Base-by-base conservation (phyloP, 2,888 invertebrate genomes). In the Dicyrtomina minuta region DNA sequence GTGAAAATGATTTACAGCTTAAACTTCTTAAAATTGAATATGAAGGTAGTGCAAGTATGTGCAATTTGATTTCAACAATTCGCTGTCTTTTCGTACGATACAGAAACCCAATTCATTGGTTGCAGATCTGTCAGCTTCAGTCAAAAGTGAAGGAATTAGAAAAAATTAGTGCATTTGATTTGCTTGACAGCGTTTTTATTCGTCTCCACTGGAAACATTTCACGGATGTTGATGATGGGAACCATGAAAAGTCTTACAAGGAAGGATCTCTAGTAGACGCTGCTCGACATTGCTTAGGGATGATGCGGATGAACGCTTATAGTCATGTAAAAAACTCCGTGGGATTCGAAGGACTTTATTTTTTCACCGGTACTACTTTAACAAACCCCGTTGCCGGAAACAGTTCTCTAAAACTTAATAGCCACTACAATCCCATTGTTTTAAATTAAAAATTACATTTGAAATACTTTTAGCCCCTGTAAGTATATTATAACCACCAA, bases 241-340 rank as follows among this genome's bases (percentile, higher is more conserved):
- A 20, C 15, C 3, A 2, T 44, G 41, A 24, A 49, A 20, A 27
- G 27, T 8, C 33, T 8, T 5, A 51, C 15, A 17, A 13, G n/a
- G 8, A 24, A 26, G 17, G 60, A 69, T 33, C 61, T 53, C 58
- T 53, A 15, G 24, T 55, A 13, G 15, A 49, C 15, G 65, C 69
- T 24, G 75, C 75, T 5, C 51, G 64, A 26, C 73, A 73, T 39
- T 72, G 70, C 24, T 49, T 74, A 10, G 75, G 75, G 15, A 71
- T 71, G 12, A 64, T 77, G 72, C 44, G 73, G 39, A 76, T 70
- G 2, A 77, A 77, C 58, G 72, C 75, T n/a, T 76, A 75, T 61
- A 75, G 74, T 60, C 41, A 51, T 53, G 71, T 75, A 53, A 62
- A 71, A 13, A 64, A 53, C 13, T 65, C 65, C 33, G 55, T 66